phyloP scores from a whole-genome alignment of 2,888 invertebrate species.

The Drosophila stalkeri region DNA sequence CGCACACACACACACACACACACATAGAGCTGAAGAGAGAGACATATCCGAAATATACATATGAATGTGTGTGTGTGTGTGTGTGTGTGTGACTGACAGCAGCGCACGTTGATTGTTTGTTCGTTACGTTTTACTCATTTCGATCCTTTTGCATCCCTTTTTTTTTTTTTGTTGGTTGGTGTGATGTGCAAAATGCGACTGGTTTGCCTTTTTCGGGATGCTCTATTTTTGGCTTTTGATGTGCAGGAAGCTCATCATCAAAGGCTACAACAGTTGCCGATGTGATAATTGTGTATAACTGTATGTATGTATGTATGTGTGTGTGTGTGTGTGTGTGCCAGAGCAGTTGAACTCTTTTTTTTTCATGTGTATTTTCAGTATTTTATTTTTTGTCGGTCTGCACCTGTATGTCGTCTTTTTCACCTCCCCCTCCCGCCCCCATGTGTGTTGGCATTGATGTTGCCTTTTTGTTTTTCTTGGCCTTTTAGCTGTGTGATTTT shows the following conservation, averaged over 20 bases:
- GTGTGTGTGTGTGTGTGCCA: slow-evolving; percentile 8
- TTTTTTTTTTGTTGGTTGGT: slow-evolving; percentile 26
- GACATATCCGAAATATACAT: slow-evolving; percentile 46
- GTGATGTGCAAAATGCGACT: slow-evolving; percentile 50
- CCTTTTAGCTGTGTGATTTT: slow-evolving; percentile 68
- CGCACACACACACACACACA: slow-evolving; percentile 35
- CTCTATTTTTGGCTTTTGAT: slow-evolving; percentile 79
- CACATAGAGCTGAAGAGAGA: slow-evolving; percentile 32
- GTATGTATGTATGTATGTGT: slow-evolving; percentile 26
- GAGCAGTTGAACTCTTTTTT: slow-evolving; percentile 12
- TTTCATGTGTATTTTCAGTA: slow-evolving; percentile 12
- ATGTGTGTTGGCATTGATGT: slow-evolving; percentile 46
- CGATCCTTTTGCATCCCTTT: slow-evolving; percentile 61
- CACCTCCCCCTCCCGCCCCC: too few species aligned
- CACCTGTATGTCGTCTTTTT: slow-evolving; percentile 53
- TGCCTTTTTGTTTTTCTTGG: slow-evolving; percentile 48
- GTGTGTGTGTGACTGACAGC: slow-evolving; percentile 65
- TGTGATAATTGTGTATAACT: slow-evolving; percentile 71
- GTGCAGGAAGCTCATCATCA: slow-evolving; percentile 80
- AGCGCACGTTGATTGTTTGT: slow-evolving; percentile 74
- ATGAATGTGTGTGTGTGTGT: slow-evolving; percentile 1
- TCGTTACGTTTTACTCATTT: slow-evolving; percentile 78
- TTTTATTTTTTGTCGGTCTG: slow-evolving; percentile 16
- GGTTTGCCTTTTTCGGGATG: slow-evolving; percentile 48
- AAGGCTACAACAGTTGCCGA: slow-evolving; percentile 53